A percentile compares a stretch with the other conserved stretches of the same genome.
Conservation (phyloP, 2,113 vertebrate genomes). For the Dicaeum eximium region DNA sequence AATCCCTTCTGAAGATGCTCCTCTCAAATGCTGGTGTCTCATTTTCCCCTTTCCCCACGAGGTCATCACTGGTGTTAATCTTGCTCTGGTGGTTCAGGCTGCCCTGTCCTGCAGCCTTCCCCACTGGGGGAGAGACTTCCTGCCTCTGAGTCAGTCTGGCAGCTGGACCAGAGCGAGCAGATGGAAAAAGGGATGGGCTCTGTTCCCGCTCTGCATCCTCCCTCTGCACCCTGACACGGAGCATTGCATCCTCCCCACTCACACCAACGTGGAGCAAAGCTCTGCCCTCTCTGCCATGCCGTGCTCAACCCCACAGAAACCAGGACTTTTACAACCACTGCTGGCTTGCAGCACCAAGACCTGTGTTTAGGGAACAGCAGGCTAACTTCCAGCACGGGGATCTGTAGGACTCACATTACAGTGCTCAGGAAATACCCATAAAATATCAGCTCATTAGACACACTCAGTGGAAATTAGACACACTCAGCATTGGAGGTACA, state of each 20-base stretch:
- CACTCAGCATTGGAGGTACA: neutral
- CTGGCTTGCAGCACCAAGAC: neutral
- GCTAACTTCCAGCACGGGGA: neutral
- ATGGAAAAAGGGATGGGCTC: neutral
- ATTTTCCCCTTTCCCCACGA: neutral
- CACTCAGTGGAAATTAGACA: neutral
- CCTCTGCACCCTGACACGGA: neutral
- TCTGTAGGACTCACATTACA: neutral
- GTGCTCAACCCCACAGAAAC: rapidly evolving
- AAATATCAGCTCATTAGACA: slow-evolving; percentile 20
- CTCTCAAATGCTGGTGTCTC: neutral
- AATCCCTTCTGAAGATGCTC: neutral
- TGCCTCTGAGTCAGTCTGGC: neutral
- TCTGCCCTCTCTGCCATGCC: neutral
- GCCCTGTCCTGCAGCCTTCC: neutral
- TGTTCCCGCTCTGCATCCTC: neutral
- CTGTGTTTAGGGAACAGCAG: neutral
- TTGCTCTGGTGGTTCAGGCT: neutral
- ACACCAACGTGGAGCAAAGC: rapidly evolving
- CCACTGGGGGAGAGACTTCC: neutral
- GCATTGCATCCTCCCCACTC: rapidly evolving
- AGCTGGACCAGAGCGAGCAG: neutral
- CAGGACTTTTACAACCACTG: neutral
- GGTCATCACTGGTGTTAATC: neutral
- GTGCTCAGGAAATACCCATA: slow-evolving; percentile 28